phyloP scores from a whole-genome alignment of 2,888 invertebrate species.

The Serripes groenlandicus region DNA sequence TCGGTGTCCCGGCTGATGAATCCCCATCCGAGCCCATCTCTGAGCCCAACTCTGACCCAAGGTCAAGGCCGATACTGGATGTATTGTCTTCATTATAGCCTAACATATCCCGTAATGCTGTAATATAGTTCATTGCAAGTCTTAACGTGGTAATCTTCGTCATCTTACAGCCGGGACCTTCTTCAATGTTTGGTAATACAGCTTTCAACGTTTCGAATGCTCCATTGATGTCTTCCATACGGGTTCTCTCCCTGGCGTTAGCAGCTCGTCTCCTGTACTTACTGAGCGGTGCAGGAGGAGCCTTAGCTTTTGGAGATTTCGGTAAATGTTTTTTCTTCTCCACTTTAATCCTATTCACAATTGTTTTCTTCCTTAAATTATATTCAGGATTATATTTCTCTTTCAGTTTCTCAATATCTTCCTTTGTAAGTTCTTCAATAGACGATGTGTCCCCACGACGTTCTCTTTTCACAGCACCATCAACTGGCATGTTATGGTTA shows the following conservation, averaged over 20 bases:
- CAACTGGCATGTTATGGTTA: background rate
- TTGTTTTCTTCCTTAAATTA: conserved; percentile 90
- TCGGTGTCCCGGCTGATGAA: conserved; percentile 58
- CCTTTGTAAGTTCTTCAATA: conserved; percentile 26
- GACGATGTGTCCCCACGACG: background rate
- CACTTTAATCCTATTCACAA: conserved; percentile 88
- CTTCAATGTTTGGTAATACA: conserved; percentile 90
- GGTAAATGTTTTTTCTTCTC: conserved; percentile 85
- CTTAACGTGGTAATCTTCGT: conserved; percentile 96
- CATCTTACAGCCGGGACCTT: conserved; percentile 86
- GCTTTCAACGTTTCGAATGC: conserved; percentile 94
- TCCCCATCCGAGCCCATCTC: conserved; percentile 67
- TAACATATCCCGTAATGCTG: conserved; percentile 88
- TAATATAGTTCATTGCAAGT: conserved; percentile 95
- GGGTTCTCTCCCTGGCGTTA: conserved; percentile 94
- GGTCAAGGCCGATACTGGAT: conserved; percentile 18
- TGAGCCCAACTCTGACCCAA: conserved; percentile 59
- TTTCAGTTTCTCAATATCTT: conserved; percentile 55
- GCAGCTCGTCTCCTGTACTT: conserved; percentile 96
- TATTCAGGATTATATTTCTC: conserved; percentile 87
- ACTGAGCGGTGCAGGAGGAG: conserved; percentile 90
- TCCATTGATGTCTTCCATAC: conserved; percentile 96
- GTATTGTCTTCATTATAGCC: conserved; percentile 56
- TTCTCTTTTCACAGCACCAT: background rate
- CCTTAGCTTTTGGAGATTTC: conserved; percentile 86